Evolutionary conservation across 2,113 vertebrate species (phyloP).

Genomic region (Falcunculus frontatus): DNA sequence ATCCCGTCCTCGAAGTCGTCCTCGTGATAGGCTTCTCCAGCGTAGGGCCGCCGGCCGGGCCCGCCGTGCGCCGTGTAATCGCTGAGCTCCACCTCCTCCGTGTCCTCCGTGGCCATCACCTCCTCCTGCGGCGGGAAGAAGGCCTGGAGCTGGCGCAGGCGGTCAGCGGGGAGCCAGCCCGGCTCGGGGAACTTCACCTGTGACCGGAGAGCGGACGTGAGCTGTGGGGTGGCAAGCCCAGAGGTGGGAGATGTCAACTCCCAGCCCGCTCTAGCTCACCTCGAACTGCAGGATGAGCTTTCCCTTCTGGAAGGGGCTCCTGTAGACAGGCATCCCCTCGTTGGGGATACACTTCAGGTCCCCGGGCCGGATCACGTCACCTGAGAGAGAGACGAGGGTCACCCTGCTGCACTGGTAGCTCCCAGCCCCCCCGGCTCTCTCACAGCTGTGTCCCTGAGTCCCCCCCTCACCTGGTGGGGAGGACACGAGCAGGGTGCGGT

Average conservation of each 20-base stretch:
- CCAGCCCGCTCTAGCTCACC: background rate
- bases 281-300: conserved; percentile 67
- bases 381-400: background rate
- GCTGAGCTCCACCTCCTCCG: conserved; percentile 49
- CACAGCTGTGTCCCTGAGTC: accelerated
- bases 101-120: conserved; percentile 54
- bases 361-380: conserved; percentile 57
- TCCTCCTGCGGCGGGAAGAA: conserved; percentile 51
- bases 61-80: background rate
- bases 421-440: accelerated
- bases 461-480: conserved; percentile 39
- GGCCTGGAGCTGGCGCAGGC: conserved; percentile 51
- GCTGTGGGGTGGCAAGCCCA: accelerated
- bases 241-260: accelerated
- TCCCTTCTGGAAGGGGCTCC: conserved; percentile 58
- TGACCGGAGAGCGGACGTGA: accelerated
- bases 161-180: conserved; percentile 42
- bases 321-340: conserved; percentile 67
- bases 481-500: conserved; percentile 54
- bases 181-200: conserved; percentile 68
- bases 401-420: background rate
- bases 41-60: background rate
- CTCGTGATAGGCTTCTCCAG: background rate
- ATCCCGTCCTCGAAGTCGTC: background rate
- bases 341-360: conserved; percentile 61